Conservation (phyloP, 2,113 vertebrate genomes). For the Ammodytes marinus region DNA sequence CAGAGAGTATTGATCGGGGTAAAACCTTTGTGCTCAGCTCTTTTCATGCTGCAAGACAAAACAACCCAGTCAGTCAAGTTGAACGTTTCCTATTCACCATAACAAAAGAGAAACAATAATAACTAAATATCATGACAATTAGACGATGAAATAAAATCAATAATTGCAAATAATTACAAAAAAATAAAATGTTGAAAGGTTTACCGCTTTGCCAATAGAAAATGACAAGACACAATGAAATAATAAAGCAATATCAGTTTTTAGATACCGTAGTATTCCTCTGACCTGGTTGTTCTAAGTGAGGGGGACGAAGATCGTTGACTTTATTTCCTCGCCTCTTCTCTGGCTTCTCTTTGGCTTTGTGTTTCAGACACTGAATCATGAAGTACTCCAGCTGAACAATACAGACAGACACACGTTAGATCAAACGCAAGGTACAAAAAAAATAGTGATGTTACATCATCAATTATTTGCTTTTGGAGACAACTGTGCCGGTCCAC, state of each 20-base stretch:
- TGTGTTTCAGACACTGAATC: conserved; percentile 96
- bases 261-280: conserved; percentile 19
- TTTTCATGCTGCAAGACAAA: conserved; percentile 57
- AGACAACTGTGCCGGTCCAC: conserved; percentile 9
- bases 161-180: background rate
- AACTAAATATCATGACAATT: background rate
- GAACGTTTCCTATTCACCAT: conserved; percentile 2
- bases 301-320: conserved; percentile 90
- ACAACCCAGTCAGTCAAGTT: conserved; percentile 37
- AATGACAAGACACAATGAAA: background rate
- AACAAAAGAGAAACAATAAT: conserved; percentile 3
- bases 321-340: conserved; percentile 88
- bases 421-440: conserved; percentile 18
- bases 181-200: background rate
- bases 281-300: conserved; percentile 95
- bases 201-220: no score
- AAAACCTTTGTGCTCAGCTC: conserved; percentile 67
- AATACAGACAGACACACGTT: conserved; percentile 58
- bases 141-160: background rate
- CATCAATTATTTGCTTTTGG: conserved; percentile 30
- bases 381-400: conserved; percentile 98
- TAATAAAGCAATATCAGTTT: background rate
- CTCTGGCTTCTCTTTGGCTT: conserved; percentile 93
- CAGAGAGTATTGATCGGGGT: conserved; percentile 65
- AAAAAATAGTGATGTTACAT: conserved; percentile 49